Percentiles rank a stretch among this genome's conserved stretches.
Conservation (phyloP, 2,797 vertebrate species). For the Bradypodion pumilum region DNA sequence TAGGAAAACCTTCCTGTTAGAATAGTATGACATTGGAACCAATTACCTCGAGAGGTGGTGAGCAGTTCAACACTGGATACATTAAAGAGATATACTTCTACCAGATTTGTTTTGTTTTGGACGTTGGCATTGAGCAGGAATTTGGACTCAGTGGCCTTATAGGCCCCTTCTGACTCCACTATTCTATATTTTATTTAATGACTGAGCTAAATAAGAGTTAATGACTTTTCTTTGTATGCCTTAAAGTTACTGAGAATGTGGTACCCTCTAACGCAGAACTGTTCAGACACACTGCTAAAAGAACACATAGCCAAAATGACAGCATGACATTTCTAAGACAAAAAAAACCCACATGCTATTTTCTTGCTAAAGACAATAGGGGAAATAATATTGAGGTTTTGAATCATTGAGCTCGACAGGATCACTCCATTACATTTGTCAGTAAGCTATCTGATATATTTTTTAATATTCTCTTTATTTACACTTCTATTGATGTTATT, state of each 20-base stretch:
- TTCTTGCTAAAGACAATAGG: neutral
- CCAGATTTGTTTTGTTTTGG: no score
- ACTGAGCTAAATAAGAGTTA: no score
- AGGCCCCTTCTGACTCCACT: no score
- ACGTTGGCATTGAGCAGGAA: no score
- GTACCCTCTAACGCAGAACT: neutral
- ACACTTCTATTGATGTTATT: conserved; percentile 17
- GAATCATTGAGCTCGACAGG: neutral
- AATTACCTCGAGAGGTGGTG: no score
- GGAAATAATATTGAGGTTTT: conserved; percentile 2
- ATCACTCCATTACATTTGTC: neutral
- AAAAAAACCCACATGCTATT: neutral
- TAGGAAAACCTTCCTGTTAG: no score
- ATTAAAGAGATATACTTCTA: no score
- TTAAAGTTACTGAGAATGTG: neutral
- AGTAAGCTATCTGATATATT: neutral
- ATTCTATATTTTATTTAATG: no score
- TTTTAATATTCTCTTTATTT: conserved; percentile 16
- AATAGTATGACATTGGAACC: no score
- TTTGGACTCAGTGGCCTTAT: no score
- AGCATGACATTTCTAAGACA: neutral
- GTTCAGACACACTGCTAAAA: neutral
- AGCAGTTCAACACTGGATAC: no score
- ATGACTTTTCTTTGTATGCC: neutral
- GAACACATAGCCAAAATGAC: neutral